These are phyloP conservation scores for Callopanchax toddi DNA, from an alignment of 2,113 vertebrate genomes.

Conservation along the genomic window DNA sequence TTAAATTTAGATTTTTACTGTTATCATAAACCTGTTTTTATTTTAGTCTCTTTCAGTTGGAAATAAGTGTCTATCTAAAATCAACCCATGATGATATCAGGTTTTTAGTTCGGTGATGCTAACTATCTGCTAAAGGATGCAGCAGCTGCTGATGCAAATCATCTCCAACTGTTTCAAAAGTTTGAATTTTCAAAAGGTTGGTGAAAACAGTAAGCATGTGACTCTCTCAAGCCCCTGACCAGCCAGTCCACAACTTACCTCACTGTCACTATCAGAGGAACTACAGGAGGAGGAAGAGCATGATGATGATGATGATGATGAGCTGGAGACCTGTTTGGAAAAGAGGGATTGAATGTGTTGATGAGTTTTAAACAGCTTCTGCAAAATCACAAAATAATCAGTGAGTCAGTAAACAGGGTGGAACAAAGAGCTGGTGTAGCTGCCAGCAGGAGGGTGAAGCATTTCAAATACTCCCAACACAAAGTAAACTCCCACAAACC, in stretches of 20 bases:
- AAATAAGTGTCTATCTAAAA: too few relatives aligned
- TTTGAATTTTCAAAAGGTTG: neutral
- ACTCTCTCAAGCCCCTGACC: neutral
- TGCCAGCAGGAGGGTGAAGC: slow-evolving; percentile 24
- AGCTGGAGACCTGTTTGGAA: slow-evolving; percentile 58
- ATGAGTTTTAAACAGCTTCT: slow-evolving; percentile 6
- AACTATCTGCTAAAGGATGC: too few relatives aligned
- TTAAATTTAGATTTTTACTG: too few relatives aligned
- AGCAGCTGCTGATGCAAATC: too few relatives aligned
- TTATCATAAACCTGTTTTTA: too few relatives aligned
- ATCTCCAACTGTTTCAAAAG: too few relatives aligned
- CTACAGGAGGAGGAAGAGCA: slow-evolving; percentile 62
- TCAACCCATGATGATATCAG: too few relatives aligned
- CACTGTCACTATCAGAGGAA: slow-evolving; percentile 72
- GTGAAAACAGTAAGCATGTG: neutral
- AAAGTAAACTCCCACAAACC: slow-evolving; percentile 18
- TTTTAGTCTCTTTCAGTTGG: too few relatives aligned
- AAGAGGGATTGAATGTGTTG: slow-evolving; percentile 1
- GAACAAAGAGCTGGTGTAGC: neutral
- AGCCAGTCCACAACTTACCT: slow-evolving; percentile 41
- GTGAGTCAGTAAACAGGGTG: slow-evolving; percentile 27
- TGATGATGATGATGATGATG: slow-evolving; percentile 47
- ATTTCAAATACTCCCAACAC: slow-evolving; percentile 12
- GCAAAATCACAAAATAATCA: neutral
- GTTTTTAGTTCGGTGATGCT: too few relatives aligned